Base-by-base conservation (phyloP, 2,113 vertebrate species). In the Pungitius pungitius region DNA sequence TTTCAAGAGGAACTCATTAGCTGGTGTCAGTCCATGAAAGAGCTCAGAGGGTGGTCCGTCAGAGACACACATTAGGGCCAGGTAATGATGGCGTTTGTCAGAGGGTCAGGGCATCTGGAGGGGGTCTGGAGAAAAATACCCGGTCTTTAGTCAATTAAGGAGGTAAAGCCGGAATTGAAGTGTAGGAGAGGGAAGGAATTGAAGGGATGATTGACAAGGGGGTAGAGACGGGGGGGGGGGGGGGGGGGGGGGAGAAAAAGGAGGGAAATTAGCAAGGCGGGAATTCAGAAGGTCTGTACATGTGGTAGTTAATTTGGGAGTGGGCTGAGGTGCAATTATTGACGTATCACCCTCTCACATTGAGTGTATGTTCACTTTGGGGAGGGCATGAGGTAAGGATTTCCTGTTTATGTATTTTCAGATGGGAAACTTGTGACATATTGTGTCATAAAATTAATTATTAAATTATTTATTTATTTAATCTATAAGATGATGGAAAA, bases 1-100 rank as follows among this genome's bases (percentile, higher is more conserved):
- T 81, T 59, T 80, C 39, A 81, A 70, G 75, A 80, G 59, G 58
- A 24, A 30, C 67, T 84, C 74, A 77, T 89, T 89, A 86, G 73
- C 51, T 24, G 35, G 12, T 35, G 24, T 47, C 56, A 55, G 10
- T 66, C 37, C 8, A 1, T 68, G 17, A 37, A 62, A 63, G 69
- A 69, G 69, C 59, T 39, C 59, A 57, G 62, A 65, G 78, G 86
- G 82, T 66, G 82, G 78, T 85, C 81, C 27, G 2, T 60, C 27
- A n/a, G n/a, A n/a, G n/a, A n/a, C n/a, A n/a, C n/a, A 69, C 80
- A 62, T 79, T 75, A 55, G 3, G 10, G 43, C 58, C 78, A 58
- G 68, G 51, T 84, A 84, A 84, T 81, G 79, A 81, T 42, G 26
- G 68, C 56, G 75, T 73, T 76, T 56, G 57, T 83, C 69, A 18